Conservation (phyloP, 2,113 vertebrate species). For the Poicephalus gulielmi region DNA sequence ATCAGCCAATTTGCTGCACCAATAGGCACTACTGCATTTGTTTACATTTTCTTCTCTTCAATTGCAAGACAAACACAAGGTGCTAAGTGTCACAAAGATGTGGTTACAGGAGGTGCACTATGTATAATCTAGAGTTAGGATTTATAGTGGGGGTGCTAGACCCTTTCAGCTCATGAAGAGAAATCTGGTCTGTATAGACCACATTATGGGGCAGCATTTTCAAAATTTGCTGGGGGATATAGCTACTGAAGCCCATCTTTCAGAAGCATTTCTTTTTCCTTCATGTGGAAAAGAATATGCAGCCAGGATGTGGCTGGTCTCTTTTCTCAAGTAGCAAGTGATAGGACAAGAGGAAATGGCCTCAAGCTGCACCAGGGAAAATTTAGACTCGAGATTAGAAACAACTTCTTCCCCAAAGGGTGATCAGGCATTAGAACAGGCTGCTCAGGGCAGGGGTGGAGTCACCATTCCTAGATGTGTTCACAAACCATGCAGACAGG, state of each 20-base stretch:
- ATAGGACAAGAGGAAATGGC: background rate
- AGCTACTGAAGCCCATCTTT: background rate
- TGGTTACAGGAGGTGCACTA: fast-evolving
- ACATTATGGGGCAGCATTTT: background rate
- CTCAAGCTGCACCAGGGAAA: background rate
- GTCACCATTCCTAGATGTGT: background rate
- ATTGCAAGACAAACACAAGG: background rate
- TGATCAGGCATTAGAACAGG: background rate
- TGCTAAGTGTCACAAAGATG: background rate
- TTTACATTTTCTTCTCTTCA: background rate
- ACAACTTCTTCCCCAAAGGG: background rate
- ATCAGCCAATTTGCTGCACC: background rate
- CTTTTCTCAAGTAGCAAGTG: background rate
- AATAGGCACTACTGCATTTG: background rate
- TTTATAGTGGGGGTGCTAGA: background rate
- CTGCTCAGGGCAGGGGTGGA: background rate
- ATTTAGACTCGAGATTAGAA: background rate
- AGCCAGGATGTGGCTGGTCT: background rate
- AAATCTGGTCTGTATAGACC: background rate
- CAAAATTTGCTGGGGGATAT: background rate
- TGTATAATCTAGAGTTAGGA: background rate
- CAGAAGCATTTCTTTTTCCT: background rate
- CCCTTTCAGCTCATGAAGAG: background rate
- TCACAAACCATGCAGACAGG: background rate
- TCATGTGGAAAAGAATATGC: background rate